Conservation (phyloP, 2,113 vertebrate genomes). For the Tachysurus fulvidraco region DNA sequence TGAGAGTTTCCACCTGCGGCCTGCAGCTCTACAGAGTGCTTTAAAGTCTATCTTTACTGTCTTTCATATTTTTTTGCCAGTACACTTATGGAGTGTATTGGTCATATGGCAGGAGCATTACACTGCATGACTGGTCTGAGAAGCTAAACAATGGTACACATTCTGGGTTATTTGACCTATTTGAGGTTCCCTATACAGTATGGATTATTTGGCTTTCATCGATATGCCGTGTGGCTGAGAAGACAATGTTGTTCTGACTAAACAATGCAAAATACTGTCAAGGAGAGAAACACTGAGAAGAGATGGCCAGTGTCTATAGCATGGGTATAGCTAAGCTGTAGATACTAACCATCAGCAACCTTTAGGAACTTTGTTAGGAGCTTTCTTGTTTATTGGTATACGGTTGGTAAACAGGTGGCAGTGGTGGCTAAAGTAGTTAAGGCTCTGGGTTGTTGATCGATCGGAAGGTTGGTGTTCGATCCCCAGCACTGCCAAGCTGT, state of each 20-base stretch:
- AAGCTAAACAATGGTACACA: too few species aligned
- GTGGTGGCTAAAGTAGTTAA: too few species aligned
- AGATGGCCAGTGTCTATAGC: not conserved
- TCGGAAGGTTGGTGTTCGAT: not conserved
- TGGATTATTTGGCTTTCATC: not conserved
- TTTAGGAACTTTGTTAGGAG: not conserved
- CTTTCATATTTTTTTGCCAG: not conserved
- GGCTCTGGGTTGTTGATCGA: too few species aligned
- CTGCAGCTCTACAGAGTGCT: not conserved
- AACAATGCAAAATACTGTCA: not conserved
- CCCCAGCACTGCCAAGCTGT: not conserved
- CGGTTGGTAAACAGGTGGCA: too few species aligned
- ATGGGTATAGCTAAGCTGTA: not conserved
- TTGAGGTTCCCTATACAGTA: not conserved
- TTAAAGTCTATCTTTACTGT: not conserved
- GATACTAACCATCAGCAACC: not conserved
- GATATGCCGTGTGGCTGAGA: not conserved
- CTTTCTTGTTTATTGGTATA: too few species aligned
- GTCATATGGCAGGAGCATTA: not conserved
- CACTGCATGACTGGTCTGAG: too few species aligned
- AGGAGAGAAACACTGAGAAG: not conserved
- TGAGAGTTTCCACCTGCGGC: not conserved
- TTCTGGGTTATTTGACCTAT: too few species aligned
- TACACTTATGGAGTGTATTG: not conserved
- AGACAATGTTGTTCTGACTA: too few species aligned